These are phyloP conservation scores for Hylaeus volcanicus DNA, from an alignment of 1,140 invertebrate species.

Conservation along the genomic window DNA sequence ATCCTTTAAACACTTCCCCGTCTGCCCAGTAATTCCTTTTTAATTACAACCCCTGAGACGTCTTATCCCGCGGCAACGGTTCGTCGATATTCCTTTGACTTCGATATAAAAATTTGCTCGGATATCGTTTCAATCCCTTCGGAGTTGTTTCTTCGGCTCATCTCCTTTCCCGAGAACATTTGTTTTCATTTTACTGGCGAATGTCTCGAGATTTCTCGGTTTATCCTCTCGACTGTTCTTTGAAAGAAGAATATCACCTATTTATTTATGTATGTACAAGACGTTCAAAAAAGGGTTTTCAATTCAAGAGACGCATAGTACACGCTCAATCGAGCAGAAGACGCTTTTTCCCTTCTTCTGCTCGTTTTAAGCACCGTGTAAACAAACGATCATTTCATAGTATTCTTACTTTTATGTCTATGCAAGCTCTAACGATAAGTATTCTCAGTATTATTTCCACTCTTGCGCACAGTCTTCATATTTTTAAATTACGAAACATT, in stretches of 20 bases:
- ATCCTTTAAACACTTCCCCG: background rate
- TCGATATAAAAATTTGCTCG: conserved; percentile 1
- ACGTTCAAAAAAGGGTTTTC: background rate
- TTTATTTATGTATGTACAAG: background rate
- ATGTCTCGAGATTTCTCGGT: background rate
- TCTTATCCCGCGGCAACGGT: background rate
- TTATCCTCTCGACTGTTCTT: background rate
- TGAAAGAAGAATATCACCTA: background rate
- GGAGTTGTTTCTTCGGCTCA: conserved; percentile 8
- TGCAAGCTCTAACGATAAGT: too few species aligned
- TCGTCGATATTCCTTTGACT: conserved; percentile 32
- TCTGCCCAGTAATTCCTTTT: conserved; percentile 27
- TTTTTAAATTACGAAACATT: too few species aligned
- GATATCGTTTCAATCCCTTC: conserved; percentile 17
- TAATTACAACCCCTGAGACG: conserved; percentile 20
- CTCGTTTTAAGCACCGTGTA: too few species aligned
- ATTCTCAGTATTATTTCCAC: too few species aligned
- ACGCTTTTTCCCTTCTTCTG: too few species aligned
- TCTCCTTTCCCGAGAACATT: conserved; percentile 12
- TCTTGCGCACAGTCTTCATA: too few species aligned
- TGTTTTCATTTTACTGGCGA: background rate
- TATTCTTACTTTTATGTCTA: too few species aligned
- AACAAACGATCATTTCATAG: too few species aligned
- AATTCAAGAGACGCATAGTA: too few species aligned
- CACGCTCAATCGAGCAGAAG: too few species aligned